Evolutionary conservation across 2,113 vertebrate species (phyloP).

Genomic region (Aegotheles bennettii): DNA sequence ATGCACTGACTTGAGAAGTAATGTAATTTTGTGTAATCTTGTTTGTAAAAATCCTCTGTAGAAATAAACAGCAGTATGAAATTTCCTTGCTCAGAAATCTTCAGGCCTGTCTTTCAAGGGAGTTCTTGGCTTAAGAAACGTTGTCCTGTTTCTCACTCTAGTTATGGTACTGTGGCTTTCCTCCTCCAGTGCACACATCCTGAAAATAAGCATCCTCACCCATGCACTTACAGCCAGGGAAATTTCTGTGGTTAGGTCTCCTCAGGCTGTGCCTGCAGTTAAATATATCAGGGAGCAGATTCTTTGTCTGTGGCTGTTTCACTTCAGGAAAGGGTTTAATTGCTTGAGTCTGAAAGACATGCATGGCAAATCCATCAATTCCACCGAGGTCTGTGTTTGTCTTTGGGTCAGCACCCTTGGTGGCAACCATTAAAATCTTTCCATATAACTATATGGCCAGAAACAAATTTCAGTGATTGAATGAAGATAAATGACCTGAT

Average conservation of each 20-base stretch:
- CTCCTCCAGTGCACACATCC: background rate
- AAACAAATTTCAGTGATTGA: background rate
- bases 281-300: background rate
- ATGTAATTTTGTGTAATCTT: background rate
- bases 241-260: background rate
- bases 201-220: background rate
- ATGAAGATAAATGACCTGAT: conserved; percentile 23
- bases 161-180: background rate
- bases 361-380: background rate
- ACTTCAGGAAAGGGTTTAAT: conserved; percentile 21
- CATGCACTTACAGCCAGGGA: background rate
- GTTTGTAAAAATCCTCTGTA: background rate
- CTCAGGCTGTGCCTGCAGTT: background rate
- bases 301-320: background rate
- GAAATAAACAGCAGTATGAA: background rate
- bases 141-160: background rate
- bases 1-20: background rate
- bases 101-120: background rate
- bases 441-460: background rate
- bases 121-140: background rate
- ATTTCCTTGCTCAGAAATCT: background rate
- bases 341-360: conserved; percentile 1
- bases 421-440: background rate
- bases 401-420: background rate
- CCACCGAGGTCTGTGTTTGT: background rate